Evolutionary conservation across 2,113 vertebrate genomes (phyloP), one percentile per base, ranked within the genome.

Genomic region (Zingel zingel): DNA sequence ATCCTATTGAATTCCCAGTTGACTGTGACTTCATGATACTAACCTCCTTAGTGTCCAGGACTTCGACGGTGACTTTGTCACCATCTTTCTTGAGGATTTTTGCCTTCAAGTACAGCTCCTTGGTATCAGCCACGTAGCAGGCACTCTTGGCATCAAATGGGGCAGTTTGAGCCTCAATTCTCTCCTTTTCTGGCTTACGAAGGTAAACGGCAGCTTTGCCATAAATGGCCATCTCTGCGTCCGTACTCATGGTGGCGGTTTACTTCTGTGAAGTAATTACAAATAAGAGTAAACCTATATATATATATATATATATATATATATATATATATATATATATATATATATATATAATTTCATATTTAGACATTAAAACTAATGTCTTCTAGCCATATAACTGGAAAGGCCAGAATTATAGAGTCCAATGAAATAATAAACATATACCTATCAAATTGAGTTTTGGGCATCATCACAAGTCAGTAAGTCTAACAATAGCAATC

Each of bases 141-240:
- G 92, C 90, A 21, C 4, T 10, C 67, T 92, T 92, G 79, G 91
- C 90, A 89, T 93, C 91, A 53, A 93, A 93, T 0, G 87, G 90
- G 68, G 18, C 79, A 70, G 1, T 92, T 18, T 93, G 92, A 77
- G 91, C 91, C 83, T 92, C 92, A 62, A 92, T 84, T 48, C 92
- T 92, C 82, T 93, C 90, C 85, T 66, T 92, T 75, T 93, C 91
- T 77, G 92, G 92, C 54, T 93, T 93, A 61, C 91, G 88, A 21
- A 93, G 92, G 57, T 86, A 93, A 81, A 92, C 3, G 83, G 91
- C 66, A 84, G 92, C 92, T 19, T 92, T 90, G 91, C 91, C 92
- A 27, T 93, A 92, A 6, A 82, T 0, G 85, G 92, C 92, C 92
- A 93, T 92, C 77, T 92, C 91, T 0, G 85, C 86, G 75, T 92